These are phyloP conservation scores for Protosalanx chinensis DNA, from an alignment of 2,797 vertebrate species.

Conservation along the genomic window DNA sequence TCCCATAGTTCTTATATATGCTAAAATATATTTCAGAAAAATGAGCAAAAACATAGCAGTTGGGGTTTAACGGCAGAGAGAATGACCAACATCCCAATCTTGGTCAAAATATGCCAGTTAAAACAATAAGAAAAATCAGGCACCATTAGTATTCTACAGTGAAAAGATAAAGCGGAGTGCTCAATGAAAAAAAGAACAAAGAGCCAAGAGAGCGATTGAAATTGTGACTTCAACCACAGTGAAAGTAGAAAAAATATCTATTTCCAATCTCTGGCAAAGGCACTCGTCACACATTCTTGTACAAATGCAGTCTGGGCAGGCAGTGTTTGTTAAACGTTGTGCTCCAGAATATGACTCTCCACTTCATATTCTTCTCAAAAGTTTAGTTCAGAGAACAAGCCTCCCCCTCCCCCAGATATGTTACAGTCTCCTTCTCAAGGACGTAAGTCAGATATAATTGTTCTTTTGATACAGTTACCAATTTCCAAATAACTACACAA, in stretches of 20 bases:
- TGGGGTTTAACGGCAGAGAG: slow-evolving; percentile 33
- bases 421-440: slow-evolving; percentile 28
- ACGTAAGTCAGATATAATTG: slow-evolving; percentile 39
- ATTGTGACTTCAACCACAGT: slow-evolving; percentile 51
- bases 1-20: slow-evolving; percentile 6
- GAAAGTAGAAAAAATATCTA: slow-evolving; percentile 56
- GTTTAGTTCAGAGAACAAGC: slow-evolving; percentile 12
- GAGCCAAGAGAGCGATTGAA: slow-evolving; percentile 40
- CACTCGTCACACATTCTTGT: slow-evolving; percentile 48
- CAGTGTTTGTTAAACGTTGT: slow-evolving; percentile 50
- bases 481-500: slow-evolving; percentile 16
- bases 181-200: slow-evolving; percentile 43
- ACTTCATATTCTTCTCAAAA: slow-evolving; percentile 25
- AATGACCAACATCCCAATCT: slow-evolving; percentile 30
- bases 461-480: slow-evolving; percentile 6
- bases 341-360: slow-evolving; percentile 36
- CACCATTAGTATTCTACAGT: slow-evolving; percentile 25
- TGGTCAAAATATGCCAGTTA: slow-evolving; percentile 43
- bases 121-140: background rate
- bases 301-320: slow-evolving; percentile 35
- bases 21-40: slow-evolving; percentile 25
- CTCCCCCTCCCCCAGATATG: slow-evolving; percentile 3
- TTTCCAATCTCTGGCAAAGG: slow-evolving; percentile 50
- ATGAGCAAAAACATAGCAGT: slow-evolving; percentile 33
- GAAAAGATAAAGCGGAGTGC: slow-evolving; percentile 28